phyloP scores from a whole-genome alignment of 2,888 invertebrate species.

The Agonopterix heracliana region DNA sequence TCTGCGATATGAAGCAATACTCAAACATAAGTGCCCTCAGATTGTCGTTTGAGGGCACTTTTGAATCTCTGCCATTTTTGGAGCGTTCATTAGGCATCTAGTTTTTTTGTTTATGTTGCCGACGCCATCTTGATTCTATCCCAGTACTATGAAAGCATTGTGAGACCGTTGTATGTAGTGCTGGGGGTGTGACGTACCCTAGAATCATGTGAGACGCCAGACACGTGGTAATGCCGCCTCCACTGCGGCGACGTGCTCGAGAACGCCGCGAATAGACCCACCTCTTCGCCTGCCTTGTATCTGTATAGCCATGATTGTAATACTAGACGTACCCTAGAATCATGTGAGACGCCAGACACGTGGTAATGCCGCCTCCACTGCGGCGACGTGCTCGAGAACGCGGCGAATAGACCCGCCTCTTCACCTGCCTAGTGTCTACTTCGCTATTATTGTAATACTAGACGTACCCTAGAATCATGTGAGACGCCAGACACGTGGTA shows the following conservation, averaged over 20 bases:
- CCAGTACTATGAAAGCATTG: no score
- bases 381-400: constrained; percentile 66
- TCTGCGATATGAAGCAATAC: no score
- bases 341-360: constrained; percentile 44
- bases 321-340: constrained; percentile 40
- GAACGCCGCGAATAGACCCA: constrained; percentile 65
- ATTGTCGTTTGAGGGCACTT: no score
- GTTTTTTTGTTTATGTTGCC: no score
- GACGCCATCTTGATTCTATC: no score
- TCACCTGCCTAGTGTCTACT: constrained; percentile 47
- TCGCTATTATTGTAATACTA: no score
- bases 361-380: constrained; percentile 63
- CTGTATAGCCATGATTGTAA: no score
- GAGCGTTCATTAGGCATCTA: no score
- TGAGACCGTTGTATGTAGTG: no score
- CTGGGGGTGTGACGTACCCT: no score
- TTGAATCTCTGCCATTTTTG: no score
- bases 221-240: constrained; percentile 55
- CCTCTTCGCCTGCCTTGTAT: constrained; percentile 50
- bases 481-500: constrained; percentile 47
- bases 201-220: constrained; percentile 45
- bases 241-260: constrained; percentile 66
- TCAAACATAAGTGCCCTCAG: no score
- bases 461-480: constrained; percentile 49
- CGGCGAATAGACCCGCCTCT: constrained; percentile 61